Percentiles rank a stretch among this genome's conserved stretches.
Evolutionary conservation across 2,797 vertebrate genomes (phyloP).

Genomic region (Acanthurus tractus): DNA sequence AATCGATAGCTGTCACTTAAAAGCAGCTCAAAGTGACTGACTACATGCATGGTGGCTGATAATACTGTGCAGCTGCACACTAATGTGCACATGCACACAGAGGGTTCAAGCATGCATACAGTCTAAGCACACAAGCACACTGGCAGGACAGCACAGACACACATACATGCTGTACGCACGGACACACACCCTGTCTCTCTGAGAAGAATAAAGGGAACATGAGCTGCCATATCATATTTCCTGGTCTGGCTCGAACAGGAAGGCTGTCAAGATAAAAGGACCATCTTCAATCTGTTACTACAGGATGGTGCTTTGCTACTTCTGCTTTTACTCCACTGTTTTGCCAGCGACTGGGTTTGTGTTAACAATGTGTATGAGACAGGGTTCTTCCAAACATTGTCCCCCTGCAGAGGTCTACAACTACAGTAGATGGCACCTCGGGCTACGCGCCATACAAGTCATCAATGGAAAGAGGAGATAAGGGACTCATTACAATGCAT

Average conservation of each 20-base stretch:
- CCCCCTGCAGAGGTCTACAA: constrained; percentile 47
- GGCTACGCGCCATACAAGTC: constrained; percentile 62
- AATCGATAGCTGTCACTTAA: constrained; percentile 81
- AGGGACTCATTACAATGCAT: constrained; percentile 77
- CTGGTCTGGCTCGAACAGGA: constrained; percentile 71
- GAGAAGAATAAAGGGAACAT: constrained; percentile 71
- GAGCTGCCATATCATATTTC: constrained; percentile 78
- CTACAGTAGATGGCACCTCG: constrained; percentile 55
- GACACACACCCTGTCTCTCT: constrained; percentile 38
- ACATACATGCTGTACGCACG: constrained; percentile 6
- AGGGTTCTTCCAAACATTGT: constrained; percentile 24
- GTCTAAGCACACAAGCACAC: constrained; percentile 16
- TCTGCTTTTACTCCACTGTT: constrained; percentile 1
- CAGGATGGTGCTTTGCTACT: constrained; percentile 45
- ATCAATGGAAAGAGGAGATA: constrained; percentile 73
- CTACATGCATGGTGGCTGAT: constrained; percentile 59
- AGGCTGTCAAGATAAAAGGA: constrained; percentile 77
- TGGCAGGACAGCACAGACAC: constrained; percentile 20
- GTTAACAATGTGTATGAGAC: constrained; percentile 26
- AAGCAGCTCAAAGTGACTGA: constrained; percentile 72
- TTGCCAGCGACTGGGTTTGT: too few relatives aligned
- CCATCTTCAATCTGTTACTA: constrained; percentile 74
- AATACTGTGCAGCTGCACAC: constrained; percentile 55
- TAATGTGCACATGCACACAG: constrained; percentile 27
- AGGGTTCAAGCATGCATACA: constrained; percentile 25